Evolutionary conservation across 2,797 vertebrate genomes (phyloP).

Genomic region (Scolopax rusticola): DNA sequence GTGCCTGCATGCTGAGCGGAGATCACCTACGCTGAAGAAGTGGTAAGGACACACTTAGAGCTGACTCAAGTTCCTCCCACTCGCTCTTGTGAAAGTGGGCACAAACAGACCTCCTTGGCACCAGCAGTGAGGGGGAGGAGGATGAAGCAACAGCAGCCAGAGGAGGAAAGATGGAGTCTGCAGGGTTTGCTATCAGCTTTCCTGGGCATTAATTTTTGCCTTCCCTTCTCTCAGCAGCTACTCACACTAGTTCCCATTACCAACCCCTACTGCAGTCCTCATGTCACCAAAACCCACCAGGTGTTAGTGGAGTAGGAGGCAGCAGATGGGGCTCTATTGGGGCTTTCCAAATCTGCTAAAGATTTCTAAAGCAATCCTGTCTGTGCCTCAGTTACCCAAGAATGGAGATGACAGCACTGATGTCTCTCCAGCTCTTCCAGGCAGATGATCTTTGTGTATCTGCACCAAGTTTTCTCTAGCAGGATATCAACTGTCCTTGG

Average conservation of each 20-base stretch:
- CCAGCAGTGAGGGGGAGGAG: not conserved
- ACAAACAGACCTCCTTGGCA: not conserved
- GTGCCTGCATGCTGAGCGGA: not conserved
- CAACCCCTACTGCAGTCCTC: not conserved
- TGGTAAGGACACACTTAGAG: not conserved
- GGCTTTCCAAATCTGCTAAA: not conserved
- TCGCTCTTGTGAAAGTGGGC: not conserved
- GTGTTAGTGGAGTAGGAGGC: not conserved
- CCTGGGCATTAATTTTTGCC: not conserved
- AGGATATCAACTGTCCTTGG: not conserved
- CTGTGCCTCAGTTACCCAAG: not conserved
- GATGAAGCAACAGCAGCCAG: not conserved
- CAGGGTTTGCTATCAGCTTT: not conserved
- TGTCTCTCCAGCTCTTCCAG: not conserved
- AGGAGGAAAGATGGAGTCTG: not conserved
- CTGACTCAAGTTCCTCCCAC: conserved; percentile 12
- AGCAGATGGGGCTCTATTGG: not conserved
- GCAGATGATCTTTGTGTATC: not conserved
- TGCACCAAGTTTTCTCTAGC: not conserved
- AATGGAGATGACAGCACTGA: not conserved
- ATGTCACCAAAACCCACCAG: not conserved
- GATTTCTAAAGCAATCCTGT: not conserved
- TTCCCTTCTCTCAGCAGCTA: not conserved
- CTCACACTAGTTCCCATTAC: not conserved
- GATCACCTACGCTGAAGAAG: not conserved